A percentile compares a stretch with the other conserved stretches of the same genome.
Conservation (phyloP, 1,140 invertebrate species). For the Sminthurinus signatus region DNA sequence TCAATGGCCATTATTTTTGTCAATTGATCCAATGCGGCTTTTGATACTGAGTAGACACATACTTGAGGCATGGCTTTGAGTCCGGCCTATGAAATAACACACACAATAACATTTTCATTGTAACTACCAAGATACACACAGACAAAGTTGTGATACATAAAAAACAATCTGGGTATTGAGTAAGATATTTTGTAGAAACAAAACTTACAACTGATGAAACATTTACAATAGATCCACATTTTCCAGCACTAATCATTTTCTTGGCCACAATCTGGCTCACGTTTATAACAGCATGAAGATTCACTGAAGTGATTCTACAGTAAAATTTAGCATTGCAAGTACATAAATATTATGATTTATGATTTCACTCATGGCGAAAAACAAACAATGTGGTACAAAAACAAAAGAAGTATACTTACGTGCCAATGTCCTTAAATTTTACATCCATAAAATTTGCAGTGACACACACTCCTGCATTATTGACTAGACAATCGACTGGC, state of each 20-base stretch:
- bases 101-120: background rate
- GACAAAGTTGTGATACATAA: background rate
- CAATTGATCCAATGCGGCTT: constrained; percentile 18
- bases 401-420: constrained; percentile 50
- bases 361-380: background rate
- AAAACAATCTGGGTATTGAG: background rate
- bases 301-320: constrained; percentile 64
- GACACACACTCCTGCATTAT: constrained; percentile 13
- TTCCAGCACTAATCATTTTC: constrained; percentile 64
- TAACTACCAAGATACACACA: no score
- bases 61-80: background rate
- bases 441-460: constrained; percentile 45
- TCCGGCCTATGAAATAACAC: background rate
- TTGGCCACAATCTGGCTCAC: constrained; percentile 69
- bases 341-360: background rate
- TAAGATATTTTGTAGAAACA: background rate
- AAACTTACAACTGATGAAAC: constrained; percentile 60
- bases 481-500: constrained; percentile 49
- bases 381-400: background rate
- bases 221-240: constrained; percentile 76
- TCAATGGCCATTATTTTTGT: constrained; percentile 24
- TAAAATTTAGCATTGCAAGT: no score
- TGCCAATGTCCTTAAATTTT: constrained; percentile 65
- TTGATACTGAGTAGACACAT: constrained; percentile 3
- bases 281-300: constrained; percentile 77